phyloP scores from a whole-genome alignment of 2,888 invertebrate species.

The Parnassius apollo region DNA sequence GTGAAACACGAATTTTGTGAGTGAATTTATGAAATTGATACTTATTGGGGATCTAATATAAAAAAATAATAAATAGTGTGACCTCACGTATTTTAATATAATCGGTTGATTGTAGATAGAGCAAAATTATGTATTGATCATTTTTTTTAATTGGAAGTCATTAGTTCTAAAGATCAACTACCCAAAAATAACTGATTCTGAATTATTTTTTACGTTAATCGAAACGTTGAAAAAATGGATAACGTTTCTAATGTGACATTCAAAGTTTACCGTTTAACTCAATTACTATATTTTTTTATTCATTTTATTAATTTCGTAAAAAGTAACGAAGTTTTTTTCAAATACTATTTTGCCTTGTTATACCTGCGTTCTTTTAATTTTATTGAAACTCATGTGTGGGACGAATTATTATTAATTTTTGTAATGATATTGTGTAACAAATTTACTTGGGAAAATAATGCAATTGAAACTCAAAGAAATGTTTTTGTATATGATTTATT shows the following conservation, averaged over 20 bases:
- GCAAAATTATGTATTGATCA: neutral
- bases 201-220: slow-evolving; percentile 11
- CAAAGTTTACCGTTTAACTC: neutral
- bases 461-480: too few species aligned
- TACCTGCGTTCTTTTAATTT: too few species aligned
- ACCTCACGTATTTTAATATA: slow-evolving; percentile 47
- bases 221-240: neutral
- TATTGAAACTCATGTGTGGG: too few species aligned
- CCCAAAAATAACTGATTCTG: slow-evolving; percentile 14
- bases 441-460: too few species aligned
- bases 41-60: slow-evolving; percentile 43
- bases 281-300: too few species aligned
- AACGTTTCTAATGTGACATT: slow-evolving; percentile 1
- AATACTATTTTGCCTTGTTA: too few species aligned
- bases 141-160: slow-evolving; percentile 2
- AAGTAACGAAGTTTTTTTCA: too few species aligned
- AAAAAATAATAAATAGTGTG: slow-evolving; percentile 36
- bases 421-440: too few species aligned
- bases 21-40: slow-evolving; percentile 38
- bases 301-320: too few species aligned
- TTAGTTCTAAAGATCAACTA: neutral
- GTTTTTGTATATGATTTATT: too few species aligned
- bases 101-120: slow-evolving; percentile 12
- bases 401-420: too few species aligned
- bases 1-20: slow-evolving; percentile 2